A percentile compares a stretch with the other conserved stretches of the same genome.
Conservation (phyloP, 30 jellyfish, hydroid and myxozoan genomes). For the Nemopilema nomurai region DNA sequence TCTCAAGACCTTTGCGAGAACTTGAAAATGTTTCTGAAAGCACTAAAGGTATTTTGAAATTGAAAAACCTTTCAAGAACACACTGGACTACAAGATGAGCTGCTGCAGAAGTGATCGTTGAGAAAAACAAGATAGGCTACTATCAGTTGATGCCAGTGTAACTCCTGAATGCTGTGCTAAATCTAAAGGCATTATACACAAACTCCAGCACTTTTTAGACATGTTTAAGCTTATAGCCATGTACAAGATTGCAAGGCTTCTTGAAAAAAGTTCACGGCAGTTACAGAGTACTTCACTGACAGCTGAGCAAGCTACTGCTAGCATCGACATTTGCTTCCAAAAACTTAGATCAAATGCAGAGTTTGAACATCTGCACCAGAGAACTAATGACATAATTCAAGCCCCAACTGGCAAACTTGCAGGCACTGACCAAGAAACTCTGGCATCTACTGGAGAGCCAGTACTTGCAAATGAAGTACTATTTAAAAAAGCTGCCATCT, state of each 20-base stretch:
- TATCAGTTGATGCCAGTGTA: slow-evolving; percentile 39
- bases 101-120: slow-evolving; percentile 54
- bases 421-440: slow-evolving; percentile 29
- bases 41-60: slow-evolving; percentile 39
- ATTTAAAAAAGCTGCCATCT: too few species aligned
- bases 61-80: too few species aligned
- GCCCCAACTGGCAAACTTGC: slow-evolving; percentile 44
- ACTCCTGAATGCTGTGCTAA: slow-evolving; percentile 61
- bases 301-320: slow-evolving; percentile 58
- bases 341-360: slow-evolving; percentile 47
- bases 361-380: slow-evolving; percentile 24
- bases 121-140: slow-evolving; percentile 31
- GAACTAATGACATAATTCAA: too few species aligned
- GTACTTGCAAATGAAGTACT: slow-evolving; percentile 14
- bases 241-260: slow-evolving; percentile 37
- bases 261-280: slow-evolving; percentile 36
- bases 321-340: slow-evolving; percentile 35
- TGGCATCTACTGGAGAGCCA: slow-evolving; percentile 35
- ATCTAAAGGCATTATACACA: slow-evolving; percentile 28
- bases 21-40: slow-evolving; percentile 33
- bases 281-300: slow-evolving; percentile 59
- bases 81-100: slow-evolving; percentile 52
- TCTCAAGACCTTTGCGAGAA: slow-evolving; percentile 40
- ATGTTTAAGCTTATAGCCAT: slow-evolving; percentile 46
- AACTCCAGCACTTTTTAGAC: slow-evolving; percentile 43